Base-by-base conservation (phyloP, 2,113 vertebrate genomes). In the Microcebus lehilahytsara region DNA sequence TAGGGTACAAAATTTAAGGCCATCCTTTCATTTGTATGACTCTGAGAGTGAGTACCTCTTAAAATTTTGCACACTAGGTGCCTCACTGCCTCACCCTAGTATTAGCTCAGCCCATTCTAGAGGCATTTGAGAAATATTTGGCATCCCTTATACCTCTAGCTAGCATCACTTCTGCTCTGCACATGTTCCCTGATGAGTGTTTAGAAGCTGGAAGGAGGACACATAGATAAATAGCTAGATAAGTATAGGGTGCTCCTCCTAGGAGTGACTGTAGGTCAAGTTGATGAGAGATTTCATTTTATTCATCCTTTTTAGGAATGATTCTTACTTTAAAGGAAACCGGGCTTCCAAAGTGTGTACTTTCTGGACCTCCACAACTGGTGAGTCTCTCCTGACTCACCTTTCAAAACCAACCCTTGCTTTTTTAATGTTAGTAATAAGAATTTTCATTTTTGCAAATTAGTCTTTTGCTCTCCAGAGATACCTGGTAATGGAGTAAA, bases 311-410 rank as follows among this genome's bases (percentile, higher is more conserved):
- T 83, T 88, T 95, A 99, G 99, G 99, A 62, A 99, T 99, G 99
- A 99, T 99, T 58, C 98, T 99, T 69, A 99, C 99, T 0, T 85
- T 99, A 85, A 99, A 99, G 98, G 99, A 99, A 93, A 99, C 98
- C 0, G 99, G 99, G 3, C 99, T 99, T 17, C 99, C 99, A 1
- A 99, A 99, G 56, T 99, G 99, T 85, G 98, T 99, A 30, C 98
- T 99, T 37, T 99, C 99, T 17, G 99, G 99, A 97, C 99, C 99
- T 1, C 99, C 99, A 6, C 99, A 99, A 95, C 98, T 99, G 99
- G 99, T 99, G 91, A 99, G 99, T 98, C 1, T 81, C n/a, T 75
- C 20, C 85, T 77, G 62, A 85, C 69, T 80, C 56, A 12, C 19
- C 22, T 46, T 22, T 64, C 19, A 56, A 75, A 66, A 66, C 2